Conservation (phyloP, 53 echinoderm and acorn worm species). For the Crossaster papposus region DNA sequence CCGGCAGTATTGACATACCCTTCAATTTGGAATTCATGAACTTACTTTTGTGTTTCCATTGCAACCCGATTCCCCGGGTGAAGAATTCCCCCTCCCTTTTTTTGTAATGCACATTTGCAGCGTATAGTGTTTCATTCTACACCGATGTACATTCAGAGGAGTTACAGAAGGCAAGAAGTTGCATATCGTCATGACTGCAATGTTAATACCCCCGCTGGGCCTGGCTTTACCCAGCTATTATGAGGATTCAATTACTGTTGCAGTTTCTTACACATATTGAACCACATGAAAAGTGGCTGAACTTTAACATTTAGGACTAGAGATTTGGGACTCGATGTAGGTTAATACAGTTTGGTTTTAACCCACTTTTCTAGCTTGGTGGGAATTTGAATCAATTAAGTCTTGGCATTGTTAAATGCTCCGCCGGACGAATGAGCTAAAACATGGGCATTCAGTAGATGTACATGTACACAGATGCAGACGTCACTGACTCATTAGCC, state of each 20-base stretch:
- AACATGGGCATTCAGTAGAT: too few species aligned
- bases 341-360: not conserved
- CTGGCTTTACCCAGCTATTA: not conserved
- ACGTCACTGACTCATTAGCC: too few species aligned
- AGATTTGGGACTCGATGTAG: not conserved
- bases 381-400: not conserved
- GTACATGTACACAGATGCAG: too few species aligned
- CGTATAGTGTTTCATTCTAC: not conserved
- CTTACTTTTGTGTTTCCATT: constrained; percentile 10
- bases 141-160: not conserved
- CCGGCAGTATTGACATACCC: not conserved
- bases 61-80: not conserved
- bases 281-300: not conserved
- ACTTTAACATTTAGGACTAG: not conserved
- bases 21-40: not conserved
- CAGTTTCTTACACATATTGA: not conserved
- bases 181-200: not conserved
- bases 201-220: not conserved
- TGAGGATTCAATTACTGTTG: not conserved
- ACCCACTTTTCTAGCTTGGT: not conserved
- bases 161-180: not conserved
- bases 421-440: too few species aligned
- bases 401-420: too few species aligned
- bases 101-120: not conserved
- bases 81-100: not conserved